Conservation (phyloP, 2,113 vertebrate species). For the Lagenorhynchus albirostris region DNA sequence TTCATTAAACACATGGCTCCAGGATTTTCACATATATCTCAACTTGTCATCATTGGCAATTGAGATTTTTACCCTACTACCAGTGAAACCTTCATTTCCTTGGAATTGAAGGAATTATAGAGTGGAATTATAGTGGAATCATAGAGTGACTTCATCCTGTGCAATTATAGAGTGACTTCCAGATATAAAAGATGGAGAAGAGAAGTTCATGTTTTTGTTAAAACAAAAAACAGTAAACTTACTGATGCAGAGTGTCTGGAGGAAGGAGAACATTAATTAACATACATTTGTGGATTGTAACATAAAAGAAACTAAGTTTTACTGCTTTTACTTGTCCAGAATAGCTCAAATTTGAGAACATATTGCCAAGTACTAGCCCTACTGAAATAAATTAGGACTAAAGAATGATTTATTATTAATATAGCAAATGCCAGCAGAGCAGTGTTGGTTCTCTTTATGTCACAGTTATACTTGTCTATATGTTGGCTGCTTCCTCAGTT, state of each 20-base stretch:
- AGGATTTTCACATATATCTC: neutral
- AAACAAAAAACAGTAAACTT: neutral
- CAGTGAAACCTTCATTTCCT: neutral
- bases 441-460: neutral
- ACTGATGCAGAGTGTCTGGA: neutral
- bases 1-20: neutral
- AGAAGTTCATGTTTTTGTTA: slow-evolving; percentile 2
- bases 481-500: neutral
- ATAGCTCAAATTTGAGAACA: neutral
- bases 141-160: neutral
- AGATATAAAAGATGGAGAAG: neutral
- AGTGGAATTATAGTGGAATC: too few relatives aligned
- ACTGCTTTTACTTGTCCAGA: neutral
- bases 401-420: neutral
- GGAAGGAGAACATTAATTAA: neutral
- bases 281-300: neutral
- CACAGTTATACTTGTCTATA: neutral
- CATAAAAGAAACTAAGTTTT: slow-evolving; percentile 1
- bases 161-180: neutral
- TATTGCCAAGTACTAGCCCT: neutral
- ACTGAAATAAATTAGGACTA: neutral
- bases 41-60: neutral
- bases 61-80: neutral
- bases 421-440: neutral
- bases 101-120: too few relatives aligned